Conservation (phyloP, 1,140 invertebrate genomes). For the Eumeta japonica region DNA sequence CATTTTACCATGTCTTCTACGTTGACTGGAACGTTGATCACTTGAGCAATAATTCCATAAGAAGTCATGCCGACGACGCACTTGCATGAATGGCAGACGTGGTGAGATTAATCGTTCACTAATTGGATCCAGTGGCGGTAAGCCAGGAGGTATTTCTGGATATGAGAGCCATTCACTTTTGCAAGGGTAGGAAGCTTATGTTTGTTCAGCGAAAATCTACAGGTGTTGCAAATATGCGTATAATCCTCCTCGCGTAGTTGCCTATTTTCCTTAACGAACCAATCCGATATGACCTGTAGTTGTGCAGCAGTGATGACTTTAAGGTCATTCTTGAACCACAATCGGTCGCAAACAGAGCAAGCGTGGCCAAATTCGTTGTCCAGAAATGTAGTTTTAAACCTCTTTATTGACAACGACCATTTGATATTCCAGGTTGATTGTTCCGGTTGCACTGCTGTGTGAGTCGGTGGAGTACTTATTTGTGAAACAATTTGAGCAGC, state of each 20-base stretch:
- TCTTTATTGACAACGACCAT: slow-evolving; percentile 12
- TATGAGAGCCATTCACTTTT: slow-evolving; percentile 30
- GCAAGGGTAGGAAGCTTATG: slow-evolving; percentile 20
- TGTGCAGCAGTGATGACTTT: slow-evolving; percentile 26
- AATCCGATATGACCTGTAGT: slow-evolving; percentile 25
- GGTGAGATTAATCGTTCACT: slow-evolving; percentile 36
- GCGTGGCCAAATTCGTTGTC: slow-evolving; percentile 17
- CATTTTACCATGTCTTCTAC: slow-evolving; percentile 32
- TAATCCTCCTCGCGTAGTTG: slow-evolving; percentile 21
- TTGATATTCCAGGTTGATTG: slow-evolving; percentile 12
- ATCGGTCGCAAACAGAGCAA: slow-evolving; percentile 23
- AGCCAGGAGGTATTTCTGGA: slow-evolving; percentile 19
- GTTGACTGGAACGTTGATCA: slow-evolving; percentile 37
- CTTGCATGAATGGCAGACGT: slow-evolving; percentile 38
- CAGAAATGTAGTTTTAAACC: slow-evolving; percentile 9
- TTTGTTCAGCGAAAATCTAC: slow-evolving; percentile 25
- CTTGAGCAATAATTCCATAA: slow-evolving; percentile 35
- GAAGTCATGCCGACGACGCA: slow-evolving; percentile 30
- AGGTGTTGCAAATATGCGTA: slow-evolving; percentile 21
- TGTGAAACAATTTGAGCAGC: slow-evolving; percentile 12
- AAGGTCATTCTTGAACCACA: slow-evolving; percentile 27
- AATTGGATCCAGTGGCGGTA: slow-evolving; percentile 31
- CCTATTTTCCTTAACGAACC: slow-evolving; percentile 25
- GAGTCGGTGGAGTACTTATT: slow-evolving; percentile 11
- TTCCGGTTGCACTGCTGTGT: slow-evolving; percentile 13